Conservation (phyloP, 2,113 vertebrate species). For the Burhinus oedicnemus region DNA sequence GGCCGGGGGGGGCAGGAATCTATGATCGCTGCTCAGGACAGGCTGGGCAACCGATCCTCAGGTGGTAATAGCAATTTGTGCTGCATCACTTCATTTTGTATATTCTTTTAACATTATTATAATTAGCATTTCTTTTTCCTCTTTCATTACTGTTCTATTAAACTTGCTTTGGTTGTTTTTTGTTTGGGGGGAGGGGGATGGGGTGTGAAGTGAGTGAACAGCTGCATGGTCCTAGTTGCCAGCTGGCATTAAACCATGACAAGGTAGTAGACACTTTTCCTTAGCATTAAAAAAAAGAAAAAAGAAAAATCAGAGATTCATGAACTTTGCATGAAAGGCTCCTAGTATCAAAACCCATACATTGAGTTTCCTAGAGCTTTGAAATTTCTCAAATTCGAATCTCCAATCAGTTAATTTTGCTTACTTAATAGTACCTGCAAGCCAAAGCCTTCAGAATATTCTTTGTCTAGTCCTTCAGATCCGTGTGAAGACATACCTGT, state of each 20-base stretch:
- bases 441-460: not conserved
- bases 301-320: not conserved
- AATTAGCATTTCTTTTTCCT: not conserved
- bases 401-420: not conserved
- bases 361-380: not conserved
- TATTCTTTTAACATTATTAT: not conserved
- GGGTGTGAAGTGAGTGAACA: not conserved
- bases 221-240: not conserved
- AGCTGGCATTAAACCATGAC: not conserved
- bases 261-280: not conserved
- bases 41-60: not conserved
- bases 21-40: not conserved
- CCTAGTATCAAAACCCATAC: not conserved
- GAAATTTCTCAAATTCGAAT: not conserved
- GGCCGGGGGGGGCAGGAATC: not conserved
- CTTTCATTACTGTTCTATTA: not conserved
- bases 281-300: not conserved
- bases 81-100: not conserved
- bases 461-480: not conserved
- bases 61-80: not conserved
- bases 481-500: conserved; percentile 78
- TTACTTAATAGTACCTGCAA: not conserved
- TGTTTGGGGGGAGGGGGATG: not conserved
- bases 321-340: not conserved
- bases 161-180: not conserved